Conservation (phyloP, 2,797 vertebrate species). For the Margarornis squamiger region DNA sequence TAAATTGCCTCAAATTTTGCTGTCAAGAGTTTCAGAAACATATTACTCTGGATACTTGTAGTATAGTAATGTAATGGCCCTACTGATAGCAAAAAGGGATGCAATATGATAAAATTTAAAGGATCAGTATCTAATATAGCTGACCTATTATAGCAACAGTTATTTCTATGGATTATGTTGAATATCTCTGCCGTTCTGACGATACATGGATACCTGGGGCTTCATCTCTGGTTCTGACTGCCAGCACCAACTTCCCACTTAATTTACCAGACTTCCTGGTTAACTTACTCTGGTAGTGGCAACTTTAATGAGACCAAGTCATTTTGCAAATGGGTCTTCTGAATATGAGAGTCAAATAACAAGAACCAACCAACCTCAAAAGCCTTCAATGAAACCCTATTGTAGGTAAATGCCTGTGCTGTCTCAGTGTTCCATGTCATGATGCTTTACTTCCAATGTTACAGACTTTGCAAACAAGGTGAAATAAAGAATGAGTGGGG, state of each 20-base stretch:
- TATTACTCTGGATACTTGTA: background rate
- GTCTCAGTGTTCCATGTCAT: background rate
- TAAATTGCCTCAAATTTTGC: background rate
- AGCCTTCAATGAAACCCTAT: background rate
- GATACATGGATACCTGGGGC: too few relatives aligned
- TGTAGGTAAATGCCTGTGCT: background rate
- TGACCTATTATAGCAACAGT: fast-evolving
- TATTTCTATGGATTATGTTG: background rate
- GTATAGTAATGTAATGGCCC: background rate
- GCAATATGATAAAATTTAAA: background rate
- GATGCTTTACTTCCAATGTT: background rate
- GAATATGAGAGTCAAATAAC: background rate
- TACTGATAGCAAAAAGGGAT: background rate
- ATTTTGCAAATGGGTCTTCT: background rate
- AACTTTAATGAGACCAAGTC: background rate
- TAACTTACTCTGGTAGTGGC: background rate
- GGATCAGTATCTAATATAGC: background rate
- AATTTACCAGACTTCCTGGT: background rate
- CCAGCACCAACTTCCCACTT: background rate
- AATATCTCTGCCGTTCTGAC: background rate
- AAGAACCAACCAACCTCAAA: background rate
- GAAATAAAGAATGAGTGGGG: background rate
- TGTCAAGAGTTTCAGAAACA: background rate
- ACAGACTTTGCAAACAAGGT: background rate
- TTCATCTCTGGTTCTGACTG: background rate